Evolutionary conservation across 2,113 vertebrate species (phyloP).

Genomic region (Tychaedon coryphoeus): DNA sequence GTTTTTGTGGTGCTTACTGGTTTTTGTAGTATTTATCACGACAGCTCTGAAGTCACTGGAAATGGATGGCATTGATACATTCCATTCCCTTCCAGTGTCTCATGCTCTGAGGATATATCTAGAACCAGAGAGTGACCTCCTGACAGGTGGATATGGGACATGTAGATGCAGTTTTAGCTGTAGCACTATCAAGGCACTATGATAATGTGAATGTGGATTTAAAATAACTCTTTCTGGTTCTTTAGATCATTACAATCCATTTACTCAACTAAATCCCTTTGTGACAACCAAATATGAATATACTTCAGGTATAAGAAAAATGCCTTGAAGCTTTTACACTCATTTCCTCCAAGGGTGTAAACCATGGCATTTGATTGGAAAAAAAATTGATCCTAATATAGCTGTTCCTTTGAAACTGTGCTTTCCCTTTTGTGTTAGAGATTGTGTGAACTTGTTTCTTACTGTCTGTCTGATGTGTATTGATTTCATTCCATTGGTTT

Average conservation of each 20-base stretch:
- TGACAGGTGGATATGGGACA: neutral
- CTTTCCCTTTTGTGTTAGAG: neutral
- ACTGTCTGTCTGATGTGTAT: neutral
- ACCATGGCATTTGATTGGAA: slow-evolving; percentile 30
- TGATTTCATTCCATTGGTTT: slow-evolving; percentile 10
- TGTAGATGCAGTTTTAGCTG: neutral
- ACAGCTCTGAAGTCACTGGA: neutral
- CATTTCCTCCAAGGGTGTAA: neutral
- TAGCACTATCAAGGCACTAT: neutral
- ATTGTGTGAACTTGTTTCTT: neutral
- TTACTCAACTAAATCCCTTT: slow-evolving; percentile 84
- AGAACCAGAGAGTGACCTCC: neutral
- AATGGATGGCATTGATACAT: neutral
- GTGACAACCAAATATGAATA: slow-evolving; percentile 84
- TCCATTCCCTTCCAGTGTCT: neutral
- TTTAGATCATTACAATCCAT: slow-evolving; percentile 89
- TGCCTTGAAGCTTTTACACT: slow-evolving; percentile 51
- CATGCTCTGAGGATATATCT: neutral
- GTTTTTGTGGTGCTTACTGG: neutral
- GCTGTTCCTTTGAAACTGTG: neutral
- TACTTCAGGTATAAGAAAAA: slow-evolving; percentile 82
- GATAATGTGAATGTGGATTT: neutral
- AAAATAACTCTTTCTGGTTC: slow-evolving; percentile 74
- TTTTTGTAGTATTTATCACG: neutral
- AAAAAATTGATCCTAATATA: neutral